Percentiles rank a stretch among this genome's conserved stretches.
These are phyloP conservation scores for Hyposmocoma kahamanoa DNA, from an alignment of 1,140 invertebrate genomes.

Conservation along the genomic window DNA sequence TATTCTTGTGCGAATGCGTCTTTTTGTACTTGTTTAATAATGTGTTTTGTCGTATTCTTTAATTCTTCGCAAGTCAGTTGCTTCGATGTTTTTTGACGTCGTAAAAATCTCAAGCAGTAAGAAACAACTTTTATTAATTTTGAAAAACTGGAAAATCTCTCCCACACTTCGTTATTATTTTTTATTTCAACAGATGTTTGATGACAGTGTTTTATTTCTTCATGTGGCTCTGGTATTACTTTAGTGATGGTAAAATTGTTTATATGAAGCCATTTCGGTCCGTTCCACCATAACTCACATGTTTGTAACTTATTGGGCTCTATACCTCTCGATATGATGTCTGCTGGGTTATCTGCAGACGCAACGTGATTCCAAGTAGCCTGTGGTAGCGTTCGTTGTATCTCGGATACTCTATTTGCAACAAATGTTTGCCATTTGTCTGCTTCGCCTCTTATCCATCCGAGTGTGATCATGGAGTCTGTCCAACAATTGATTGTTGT, in stretches of 20 bases:
- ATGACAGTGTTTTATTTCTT: not conserved
- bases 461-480: conserved; percentile 43
- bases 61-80: not conserved
- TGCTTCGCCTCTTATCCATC: conserved; percentile 34
- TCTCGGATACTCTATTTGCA: conserved; percentile 39
- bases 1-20: too few species aligned
- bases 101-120: not conserved
- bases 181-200: not conserved
- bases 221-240: not conserved
- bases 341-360: conserved; percentile 23
- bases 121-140: not conserved
- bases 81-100: not conserved
- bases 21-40: conserved; percentile 5
- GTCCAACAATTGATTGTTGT: conserved; percentile 12
- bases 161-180: too few species aligned
- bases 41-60: not conserved
- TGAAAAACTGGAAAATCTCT: not conserved
- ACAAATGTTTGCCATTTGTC: conserved; percentile 37
- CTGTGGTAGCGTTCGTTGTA: conserved; percentile 13
- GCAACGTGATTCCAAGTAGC: conserved; percentile 6
- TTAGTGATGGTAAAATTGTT: not conserved
- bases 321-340: conserved; percentile 6
- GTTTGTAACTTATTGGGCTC: conserved; percentile 8
- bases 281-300: conserved; percentile 33
- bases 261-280: conserved; percentile 21